Evolutionary conservation across 2,113 vertebrate genomes (phyloP), one percentile per base, ranked within the genome.

Genomic region (Lanius ludovicianus): DNA sequence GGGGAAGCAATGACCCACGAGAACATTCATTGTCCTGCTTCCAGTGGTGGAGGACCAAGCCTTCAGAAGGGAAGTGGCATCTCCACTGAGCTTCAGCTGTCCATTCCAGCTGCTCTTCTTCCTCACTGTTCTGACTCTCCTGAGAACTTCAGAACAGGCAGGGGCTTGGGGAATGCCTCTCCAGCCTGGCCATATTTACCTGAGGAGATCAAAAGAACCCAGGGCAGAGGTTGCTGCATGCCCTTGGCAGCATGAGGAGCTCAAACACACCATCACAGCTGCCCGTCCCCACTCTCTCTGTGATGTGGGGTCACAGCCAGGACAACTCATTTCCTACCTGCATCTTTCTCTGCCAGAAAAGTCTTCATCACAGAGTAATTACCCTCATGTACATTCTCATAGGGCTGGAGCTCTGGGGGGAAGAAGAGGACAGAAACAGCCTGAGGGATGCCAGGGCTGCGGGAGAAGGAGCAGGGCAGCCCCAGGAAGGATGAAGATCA

Each of bases 241-340:
- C 15, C 10, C 49, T 64, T 0, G 0, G 21, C 44, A 76, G 37
- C 0, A 0, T 1, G 9, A 12, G 16, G 10, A 53, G 53, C 27
- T 89, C 69, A 53, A 1, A 1, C 31, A 55, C 2, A 0, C 14
- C 5, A 5, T 6, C 59, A 39, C 37, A 56, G 14, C 46, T 33
- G 27, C 37, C n/a, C 1, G 15, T 56, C 18, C 15, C 24, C 49
- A 22, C 13, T 30, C 33, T 8, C 4, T n/a, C 30, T 46, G 41
- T 35, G 25, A 9, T 4, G 5, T 10, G 16, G 24, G 18, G 33
- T 37, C 27, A 59, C 20, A 77, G 35, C 41, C 21, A 44, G 41
- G 14, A 24, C 23, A 28, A 11, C 17, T 9, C 20, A 4, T 50
- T 28, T 65, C 90, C 53, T 86, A 96, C 96, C 93, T 95, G 47